A percentile compares a stretch with the other conserved stretches of the same genome.
phyloP scores from a whole-genome alignment of 1,140 invertebrate species.

The Hermatobates lingyangjiaoensis region DNA sequence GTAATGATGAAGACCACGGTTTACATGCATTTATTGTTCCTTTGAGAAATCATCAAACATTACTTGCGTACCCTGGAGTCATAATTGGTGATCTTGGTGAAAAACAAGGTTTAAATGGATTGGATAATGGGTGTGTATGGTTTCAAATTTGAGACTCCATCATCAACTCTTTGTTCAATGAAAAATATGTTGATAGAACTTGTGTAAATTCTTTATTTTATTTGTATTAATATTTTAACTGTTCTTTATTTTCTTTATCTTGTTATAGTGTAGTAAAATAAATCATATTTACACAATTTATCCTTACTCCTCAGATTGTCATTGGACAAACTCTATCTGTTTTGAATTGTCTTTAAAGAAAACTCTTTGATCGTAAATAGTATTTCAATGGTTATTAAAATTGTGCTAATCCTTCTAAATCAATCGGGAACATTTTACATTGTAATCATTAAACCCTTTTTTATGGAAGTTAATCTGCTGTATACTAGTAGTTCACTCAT shows the following conservation, averaged over 20 bases:
- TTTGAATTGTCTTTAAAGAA: too few species aligned
- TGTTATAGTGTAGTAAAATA: too few species aligned
- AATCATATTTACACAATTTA: too few species aligned
- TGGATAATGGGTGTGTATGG: conserved; percentile 59
- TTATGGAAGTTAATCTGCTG: too few species aligned
- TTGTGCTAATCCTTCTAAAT: too few species aligned
- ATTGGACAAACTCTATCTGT: too few species aligned
- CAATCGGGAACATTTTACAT: too few species aligned
- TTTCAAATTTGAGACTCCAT: background rate
- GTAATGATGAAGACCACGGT: conserved; percentile 50
- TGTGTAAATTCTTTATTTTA: background rate
- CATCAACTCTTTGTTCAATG: background rate
- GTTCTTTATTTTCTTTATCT: background rate
- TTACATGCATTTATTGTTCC: conserved; percentile 71
- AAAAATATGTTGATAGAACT: background rate
- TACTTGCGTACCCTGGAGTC: conserved; percentile 48
- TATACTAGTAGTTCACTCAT: too few species aligned
- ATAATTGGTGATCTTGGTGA: conserved; percentile 68
- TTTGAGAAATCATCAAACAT: conserved; percentile 53
- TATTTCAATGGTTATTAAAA: too few species aligned
- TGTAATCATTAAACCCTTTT: too few species aligned
- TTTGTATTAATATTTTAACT: background rate
- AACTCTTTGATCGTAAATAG: too few species aligned
- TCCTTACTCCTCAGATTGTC: too few species aligned
- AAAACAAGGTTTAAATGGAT: conserved; percentile 69